Evolutionary conservation across 2,888 invertebrate species (phyloP), one percentile per base, ranked within the genome.

Genomic region (Xanthia icteritia): DNA sequence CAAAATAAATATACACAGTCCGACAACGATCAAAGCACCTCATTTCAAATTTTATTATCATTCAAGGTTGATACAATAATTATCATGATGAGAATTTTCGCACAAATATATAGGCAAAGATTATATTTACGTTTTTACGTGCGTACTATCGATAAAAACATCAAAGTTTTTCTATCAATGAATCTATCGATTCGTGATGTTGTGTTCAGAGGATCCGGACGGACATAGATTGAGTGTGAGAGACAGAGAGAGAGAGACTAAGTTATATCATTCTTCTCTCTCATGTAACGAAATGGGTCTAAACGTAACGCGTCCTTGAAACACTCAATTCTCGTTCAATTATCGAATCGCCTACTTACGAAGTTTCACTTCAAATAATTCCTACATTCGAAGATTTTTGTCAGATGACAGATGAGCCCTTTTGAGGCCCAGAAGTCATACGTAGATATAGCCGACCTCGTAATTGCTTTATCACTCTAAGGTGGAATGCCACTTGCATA

Each of bases 1-100:
- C 3, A 20, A 1, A 8, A 65, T 4, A 51, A 42, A 23, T n/a
- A n/a, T n/a, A 39, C 64, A 17, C 27, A 58, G 11, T 51, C 76
- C 45, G 65, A 54, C 66, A 74, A 79, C 76, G 17, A 54, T 2
- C 45, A 11, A 11, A 27, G 27, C 54, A 77, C 80, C 80, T 73
- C 48, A 76, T 36, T 60, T 75, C 5, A 74, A 77, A 69, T 61
- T 64, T 81, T 76, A 82, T 79, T 75, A 74, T 63, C 56, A 42
- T 67, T 65, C 76, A 87, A 88, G 87, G 88, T 67, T 67, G 63
- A 63, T 51, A 79, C 39, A 79, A 86, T 88, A 88, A 88, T 88
- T 88, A 88, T 78, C 84, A 60, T 5, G 42, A 56, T 71, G 82
- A 66, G 65, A 88, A 86, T 88, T 81, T 84, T 82, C 79, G 70